Evolutionary conservation across 2,888 invertebrate species (phyloP), one percentile per base, ranked within the genome.

Genomic region (Cataglyphis livida): DNA sequence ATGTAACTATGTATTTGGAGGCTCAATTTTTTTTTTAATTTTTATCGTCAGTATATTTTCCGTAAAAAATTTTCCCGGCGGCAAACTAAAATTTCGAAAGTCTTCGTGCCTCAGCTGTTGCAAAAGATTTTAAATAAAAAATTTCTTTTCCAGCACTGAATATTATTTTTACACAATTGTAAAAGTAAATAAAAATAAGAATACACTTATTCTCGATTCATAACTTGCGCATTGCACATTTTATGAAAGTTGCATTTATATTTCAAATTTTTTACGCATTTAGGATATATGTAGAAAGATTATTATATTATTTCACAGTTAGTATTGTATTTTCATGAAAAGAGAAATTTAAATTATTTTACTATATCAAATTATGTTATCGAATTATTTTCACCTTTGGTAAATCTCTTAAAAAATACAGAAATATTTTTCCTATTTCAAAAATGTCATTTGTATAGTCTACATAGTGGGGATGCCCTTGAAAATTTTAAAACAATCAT

Each of bases 51-150:
- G 18, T 28, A 28, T n/a, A 3, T 6, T 12, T 32, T 48, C 1
- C n/a, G 9, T 4, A 6, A n/a, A n/a, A 3, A 6, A 51, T 10
- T 28, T 51, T 35, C 9, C 35, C 18, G 6, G 10, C 3, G 48
- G 0, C 2, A 62, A 51, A 38, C 28, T 65, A 65, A 65, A 75
- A 64, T 35, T 74, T 74, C 6, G 12, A 28, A 4, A 35, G 48
- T 1, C n/a, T 28, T 25, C 10, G 44, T 18, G 21, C 21, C 15
- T 44, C 9, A 44, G 21, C 3, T 15, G 18, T 5, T 15, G 15
- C 10, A 41, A 41, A 62, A 64, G 3, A 21, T 62, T 15, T 21
- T 62, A 35, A 59, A 21, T 9, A 5, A 57, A 25, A 15, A 57
- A 2, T 5, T 9, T 57, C 57, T 70, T 35, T 15, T 32, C 32